Evolutionary conservation across 2,113 vertebrate genomes (phyloP).

Genomic region (Illadopsis cleaveri): DNA sequence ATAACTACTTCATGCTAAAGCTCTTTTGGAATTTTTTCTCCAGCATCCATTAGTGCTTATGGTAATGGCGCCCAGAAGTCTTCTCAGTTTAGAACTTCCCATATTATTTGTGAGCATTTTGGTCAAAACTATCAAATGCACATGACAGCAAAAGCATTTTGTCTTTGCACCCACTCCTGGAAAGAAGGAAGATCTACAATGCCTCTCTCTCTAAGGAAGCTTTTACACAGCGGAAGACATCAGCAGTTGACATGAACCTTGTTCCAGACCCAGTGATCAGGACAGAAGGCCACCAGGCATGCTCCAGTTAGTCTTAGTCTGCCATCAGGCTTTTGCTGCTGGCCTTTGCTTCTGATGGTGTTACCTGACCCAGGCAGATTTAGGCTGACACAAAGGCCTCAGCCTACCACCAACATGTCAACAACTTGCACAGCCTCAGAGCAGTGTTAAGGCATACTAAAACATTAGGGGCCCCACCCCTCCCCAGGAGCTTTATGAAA

Average conservation of each 20-base stretch:
- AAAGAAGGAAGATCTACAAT: background rate
- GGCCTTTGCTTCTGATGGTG: background rate
- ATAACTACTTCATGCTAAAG: background rate
- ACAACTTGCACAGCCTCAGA: background rate
- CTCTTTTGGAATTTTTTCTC: background rate
- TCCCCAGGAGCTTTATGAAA: background rate
- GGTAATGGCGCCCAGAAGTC: background rate
- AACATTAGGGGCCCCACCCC: background rate
- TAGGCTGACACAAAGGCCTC: background rate
- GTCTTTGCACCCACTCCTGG: background rate
- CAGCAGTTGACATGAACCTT: background rate
- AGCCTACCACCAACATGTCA: background rate
- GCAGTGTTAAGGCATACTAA: background rate
- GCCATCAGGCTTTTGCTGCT: background rate
- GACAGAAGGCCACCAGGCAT: background rate
- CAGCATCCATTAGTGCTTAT: background rate
- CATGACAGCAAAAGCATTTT: background rate
- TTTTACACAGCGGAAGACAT: fast-evolving
- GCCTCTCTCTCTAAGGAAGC: background rate
- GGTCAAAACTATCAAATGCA: background rate
- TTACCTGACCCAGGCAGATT: background rate
- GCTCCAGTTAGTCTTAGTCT: background rate
- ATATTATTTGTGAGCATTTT: background rate
- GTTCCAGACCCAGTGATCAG: background rate
- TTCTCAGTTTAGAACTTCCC: background rate